Base-by-base conservation (phyloP, 2,888 invertebrate species). In the Zygaena filipendulae region DNA sequence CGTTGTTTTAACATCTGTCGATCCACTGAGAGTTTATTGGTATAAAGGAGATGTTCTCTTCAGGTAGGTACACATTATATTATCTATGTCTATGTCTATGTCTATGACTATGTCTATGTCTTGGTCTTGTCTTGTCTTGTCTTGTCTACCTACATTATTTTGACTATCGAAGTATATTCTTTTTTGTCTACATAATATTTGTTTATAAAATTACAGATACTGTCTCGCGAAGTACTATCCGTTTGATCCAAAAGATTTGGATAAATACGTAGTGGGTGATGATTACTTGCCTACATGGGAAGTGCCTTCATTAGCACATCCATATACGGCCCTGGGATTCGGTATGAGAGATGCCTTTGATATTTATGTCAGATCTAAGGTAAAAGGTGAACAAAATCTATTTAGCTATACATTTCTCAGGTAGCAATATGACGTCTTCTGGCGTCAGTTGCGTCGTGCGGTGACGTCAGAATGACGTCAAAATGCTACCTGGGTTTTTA, bases 221-320 rank as follows among this genome's bases (percentile, higher is more conserved):
- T 97, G 97, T 51, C 86, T 92, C 0, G 83, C 85, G 2, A 87
- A 91, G 45, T 98, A 97, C 63, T 83, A 95, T 62, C 97, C 97
- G 0, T 95, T 98, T 49, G 89, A 97, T 67, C 74, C 88, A 0
- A 68, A 81, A 2, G 83, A 87, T 48, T 53, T 90, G 14, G 88
- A 95, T 47, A 95, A 97, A 55, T 98, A 98, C 56, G 94, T 98
- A 2, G 91, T 98, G 1, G 92, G 91, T 0, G 96, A 97, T 58
- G 91, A 96, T 57, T 98, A 98, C 58, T 72, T 93, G 21, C 97
- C 98, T 0, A 88, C 91, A 6, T 98, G 97, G 98, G 84, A 97
- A 59, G 88, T 97, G 4, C 90, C 92, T 0, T 88, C 88, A 0
- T 61, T 94, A 21, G 82, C 84, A 10, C 83, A 86, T 39, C 87